Percentiles rank a stretch among this genome's conserved stretches.
These are phyloP conservation scores for Epinephelus coioides DNA, from an alignment of 2,797 vertebrate genomes.

Conservation along the genomic window DNA sequence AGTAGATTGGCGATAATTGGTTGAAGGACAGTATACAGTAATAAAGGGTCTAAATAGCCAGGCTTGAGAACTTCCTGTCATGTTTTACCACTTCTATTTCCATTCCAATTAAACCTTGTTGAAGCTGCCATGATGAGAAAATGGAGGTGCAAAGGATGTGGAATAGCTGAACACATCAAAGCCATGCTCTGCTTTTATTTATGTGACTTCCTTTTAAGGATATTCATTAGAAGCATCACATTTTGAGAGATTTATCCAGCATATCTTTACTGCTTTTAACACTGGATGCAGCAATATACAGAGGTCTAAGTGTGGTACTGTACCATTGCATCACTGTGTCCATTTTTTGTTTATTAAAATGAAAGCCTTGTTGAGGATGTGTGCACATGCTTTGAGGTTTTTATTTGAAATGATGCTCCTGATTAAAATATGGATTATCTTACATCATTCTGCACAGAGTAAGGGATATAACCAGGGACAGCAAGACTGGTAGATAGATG, in stretches of 20 bases:
- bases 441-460: constrained; percentile 30
- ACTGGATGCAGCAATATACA: constrained; percentile 7
- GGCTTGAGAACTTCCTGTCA: constrained; percentile 72
- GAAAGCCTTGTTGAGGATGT: constrained; percentile 10
- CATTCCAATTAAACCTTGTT: constrained; percentile 84
- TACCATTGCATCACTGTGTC: too few species aligned
- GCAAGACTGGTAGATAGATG: constrained; percentile 46
- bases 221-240: constrained; percentile 6
- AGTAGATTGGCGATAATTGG: constrained; percentile 83
- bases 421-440: constrained; percentile 74
- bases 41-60: constrained; percentile 78
- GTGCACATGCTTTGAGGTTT: constrained; percentile 40
- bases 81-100: constrained; percentile 81
- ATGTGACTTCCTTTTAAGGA: constrained; percentile 20
- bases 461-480: constrained; percentile 1
- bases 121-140: constrained; percentile 72
- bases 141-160: constrained; percentile 76
- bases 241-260: constrained; percentile 41
- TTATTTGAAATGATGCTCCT: constrained; percentile 59
- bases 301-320: neutral
- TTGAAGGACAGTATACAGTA: constrained; percentile 80
- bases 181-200: constrained; percentile 35
- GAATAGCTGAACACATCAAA: constrained; percentile 63
- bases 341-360: constrained; percentile 10
- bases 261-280: constrained; percentile 22